These are phyloP conservation scores for Caenorhabditis sp. DNA, from an alignment of 2,888 invertebrate species.

Conservation along the genomic window DNA sequence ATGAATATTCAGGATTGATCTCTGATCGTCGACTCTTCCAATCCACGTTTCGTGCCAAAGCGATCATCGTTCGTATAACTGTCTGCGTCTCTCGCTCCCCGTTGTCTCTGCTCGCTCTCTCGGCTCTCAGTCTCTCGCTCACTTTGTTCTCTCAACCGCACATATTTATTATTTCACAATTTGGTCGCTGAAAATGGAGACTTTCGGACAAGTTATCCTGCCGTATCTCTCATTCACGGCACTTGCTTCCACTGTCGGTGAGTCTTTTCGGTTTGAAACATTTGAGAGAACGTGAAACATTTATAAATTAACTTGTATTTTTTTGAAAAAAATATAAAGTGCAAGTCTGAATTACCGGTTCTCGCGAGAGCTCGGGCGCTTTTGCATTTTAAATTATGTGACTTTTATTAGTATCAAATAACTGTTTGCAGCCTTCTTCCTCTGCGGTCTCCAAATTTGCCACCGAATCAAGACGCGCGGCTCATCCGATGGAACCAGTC, in stretches of 20 bases:
- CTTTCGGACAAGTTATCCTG: constrained; percentile 52
- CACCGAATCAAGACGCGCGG: constrained; percentile 73
- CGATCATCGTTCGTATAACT: constrained; percentile 23
- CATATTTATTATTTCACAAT: background rate
- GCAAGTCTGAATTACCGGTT: no score
- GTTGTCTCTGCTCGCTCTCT: constrained; percentile 4
- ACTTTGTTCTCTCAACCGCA: background rate
- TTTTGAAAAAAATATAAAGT: no score
- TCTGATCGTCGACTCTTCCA: constrained; percentile 36
- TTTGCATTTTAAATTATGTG: no score
- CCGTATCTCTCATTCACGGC: constrained; percentile 77
- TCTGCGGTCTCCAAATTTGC: constrained; percentile 81
- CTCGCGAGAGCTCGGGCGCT: no score
- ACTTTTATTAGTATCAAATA: no score
- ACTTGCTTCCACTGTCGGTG: constrained; percentile 75
- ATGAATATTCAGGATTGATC: constrained; percentile 23
- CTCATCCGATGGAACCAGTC: constrained; percentile 76
- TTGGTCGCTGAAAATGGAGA: constrained; percentile 14
- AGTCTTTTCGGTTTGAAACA: constrained; percentile 1
- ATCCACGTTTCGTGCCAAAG: constrained; percentile 35
- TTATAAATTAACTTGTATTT: no score
- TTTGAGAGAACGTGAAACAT: no score
- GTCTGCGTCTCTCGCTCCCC: constrained; percentile 35
- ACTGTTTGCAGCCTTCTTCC: constrained; percentile 69
- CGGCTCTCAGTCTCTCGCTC: constrained; percentile 3